phyloP scores from a whole-genome alignment of 2,888 invertebrate genomes.

The Melanotus villosus region DNA sequence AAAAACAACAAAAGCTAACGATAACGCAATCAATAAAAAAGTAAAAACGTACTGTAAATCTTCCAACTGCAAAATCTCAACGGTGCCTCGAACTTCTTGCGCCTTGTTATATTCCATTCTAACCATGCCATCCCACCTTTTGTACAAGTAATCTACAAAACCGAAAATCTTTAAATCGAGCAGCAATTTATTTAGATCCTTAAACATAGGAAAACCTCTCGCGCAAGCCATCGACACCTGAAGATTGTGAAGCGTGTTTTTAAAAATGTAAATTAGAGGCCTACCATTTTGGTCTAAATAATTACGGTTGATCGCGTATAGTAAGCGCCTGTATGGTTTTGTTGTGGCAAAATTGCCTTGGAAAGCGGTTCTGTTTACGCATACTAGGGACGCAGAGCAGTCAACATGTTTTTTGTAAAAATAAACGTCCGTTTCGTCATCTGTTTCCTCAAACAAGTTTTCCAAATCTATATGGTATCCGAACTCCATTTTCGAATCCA shows the following conservation, averaged over 20 bases:
- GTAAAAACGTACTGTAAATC: too few relatives aligned
- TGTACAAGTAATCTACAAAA: not conserved
- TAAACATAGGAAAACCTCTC: constrained; percentile 33
- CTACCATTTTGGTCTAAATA: constrained; percentile 15
- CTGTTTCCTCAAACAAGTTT: not conserved
- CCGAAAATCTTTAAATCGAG: constrained; percentile 5
- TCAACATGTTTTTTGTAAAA: not conserved
- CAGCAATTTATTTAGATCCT: constrained; percentile 22
- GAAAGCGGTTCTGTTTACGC: too few relatives aligned
- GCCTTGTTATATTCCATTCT: too few relatives aligned
- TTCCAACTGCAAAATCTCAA: too few relatives aligned
- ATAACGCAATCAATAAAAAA: too few relatives aligned
- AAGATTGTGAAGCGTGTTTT: constrained; percentile 1
- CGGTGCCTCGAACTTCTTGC: too few relatives aligned
- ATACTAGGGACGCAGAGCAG: not conserved
- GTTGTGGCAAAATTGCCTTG: constrained; percentile 23
- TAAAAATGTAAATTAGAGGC: constrained; percentile 27
- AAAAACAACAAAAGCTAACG: too few relatives aligned
- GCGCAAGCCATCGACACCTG: constrained; percentile 24
- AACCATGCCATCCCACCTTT: too few relatives aligned
- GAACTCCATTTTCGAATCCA: constrained; percentile 32
- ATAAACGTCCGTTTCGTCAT: constrained; percentile 12
- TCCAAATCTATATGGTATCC: not conserved
- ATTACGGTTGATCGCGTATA: not conserved
- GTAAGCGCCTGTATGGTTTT: constrained; percentile 13